These are phyloP conservation scores for Cephus runcator DNA, from an alignment of 2,888 invertebrate species.

Conservation along the genomic window DNA sequence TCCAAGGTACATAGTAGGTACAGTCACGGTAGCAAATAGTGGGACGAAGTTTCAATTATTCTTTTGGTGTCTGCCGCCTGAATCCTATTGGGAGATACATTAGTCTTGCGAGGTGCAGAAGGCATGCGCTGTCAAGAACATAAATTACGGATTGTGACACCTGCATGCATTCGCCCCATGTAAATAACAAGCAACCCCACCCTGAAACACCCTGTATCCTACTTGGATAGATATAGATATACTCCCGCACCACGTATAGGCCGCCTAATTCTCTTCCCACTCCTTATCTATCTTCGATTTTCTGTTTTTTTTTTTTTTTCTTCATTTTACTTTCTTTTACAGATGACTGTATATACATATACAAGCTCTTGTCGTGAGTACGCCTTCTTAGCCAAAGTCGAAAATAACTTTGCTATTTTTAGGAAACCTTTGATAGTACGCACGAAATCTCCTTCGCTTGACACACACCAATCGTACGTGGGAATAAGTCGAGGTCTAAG, in stretches of 20 bases:
- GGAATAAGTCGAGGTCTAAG: not conserved
- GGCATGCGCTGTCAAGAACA: not conserved
- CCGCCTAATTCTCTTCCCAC: not conserved
- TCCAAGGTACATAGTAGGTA: not conserved
- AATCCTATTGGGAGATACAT: not conserved
- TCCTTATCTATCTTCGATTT: conserved; percentile 21
- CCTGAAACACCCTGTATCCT: not conserved
- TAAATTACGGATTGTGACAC: conserved; percentile 27
- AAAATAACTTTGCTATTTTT: conserved; percentile 3
- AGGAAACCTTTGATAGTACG: conserved; percentile 4
- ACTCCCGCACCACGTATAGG: not conserved
- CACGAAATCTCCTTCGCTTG: conserved; percentile 3
- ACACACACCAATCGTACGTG: not conserved
- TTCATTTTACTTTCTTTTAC: not conserved
- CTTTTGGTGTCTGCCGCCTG: not conserved
- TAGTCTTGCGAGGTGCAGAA: not conserved
- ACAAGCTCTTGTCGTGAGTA: not conserved
- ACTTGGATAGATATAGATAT: not conserved
- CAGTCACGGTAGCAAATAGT: not conserved
- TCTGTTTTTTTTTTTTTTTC: not conserved
- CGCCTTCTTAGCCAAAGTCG: not conserved
- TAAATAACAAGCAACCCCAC: conserved; percentile 26
- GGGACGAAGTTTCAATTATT: not conserved
- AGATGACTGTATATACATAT: not conserved
- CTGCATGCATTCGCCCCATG: conserved; percentile 34